phyloP scores from a whole-genome alignment of 2,888 invertebrate species.

The Melipona beecheii region DNA sequence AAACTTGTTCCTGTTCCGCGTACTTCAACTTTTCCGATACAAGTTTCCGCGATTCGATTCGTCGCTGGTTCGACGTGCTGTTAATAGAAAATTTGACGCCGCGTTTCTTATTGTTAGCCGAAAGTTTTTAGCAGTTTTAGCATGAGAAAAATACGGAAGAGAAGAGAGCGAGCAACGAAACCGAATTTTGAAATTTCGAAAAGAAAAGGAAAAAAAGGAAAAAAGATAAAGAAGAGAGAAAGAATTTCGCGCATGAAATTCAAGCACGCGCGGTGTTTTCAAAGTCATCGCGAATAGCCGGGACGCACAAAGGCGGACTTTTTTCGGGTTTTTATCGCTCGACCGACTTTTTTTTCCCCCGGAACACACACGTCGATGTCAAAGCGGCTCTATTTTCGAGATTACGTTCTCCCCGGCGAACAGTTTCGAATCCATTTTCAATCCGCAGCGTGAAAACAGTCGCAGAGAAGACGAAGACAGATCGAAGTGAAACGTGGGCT shows the following conservation, averaged over 20 bases:
- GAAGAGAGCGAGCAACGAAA: neutral
- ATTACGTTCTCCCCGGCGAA: conserved; percentile 24
- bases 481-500: neutral
- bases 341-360: conserved; percentile 24
- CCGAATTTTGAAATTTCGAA: neutral
- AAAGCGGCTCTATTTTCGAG: conserved; percentile 51
- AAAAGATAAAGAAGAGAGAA: neutral
- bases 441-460: conserved; percentile 26
- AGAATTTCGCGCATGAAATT: conserved; percentile 1
- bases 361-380: conserved; percentile 26
- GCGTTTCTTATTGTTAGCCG: too few relatives aligned
- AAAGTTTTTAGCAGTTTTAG: neutral
- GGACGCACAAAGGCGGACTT: conserved; percentile 28
- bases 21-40: too few relatives aligned
- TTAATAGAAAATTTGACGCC: too few relatives aligned
- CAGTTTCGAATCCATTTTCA: conserved; percentile 19
- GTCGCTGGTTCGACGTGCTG: too few relatives aligned
- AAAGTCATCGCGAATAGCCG: conserved; percentile 16
- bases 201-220: too few relatives aligned
- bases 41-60: too few relatives aligned
- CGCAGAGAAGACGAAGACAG: neutral
- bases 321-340: conserved; percentile 31
- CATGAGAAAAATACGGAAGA: neutral
- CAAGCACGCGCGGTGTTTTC: conserved; percentile 9
- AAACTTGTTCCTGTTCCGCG: too few relatives aligned